Evolutionary conservation across 2,113 vertebrate genomes (phyloP), one percentile per base, ranked within the genome.

Genomic region (Periophthalmodon schlosseri): DNA sequence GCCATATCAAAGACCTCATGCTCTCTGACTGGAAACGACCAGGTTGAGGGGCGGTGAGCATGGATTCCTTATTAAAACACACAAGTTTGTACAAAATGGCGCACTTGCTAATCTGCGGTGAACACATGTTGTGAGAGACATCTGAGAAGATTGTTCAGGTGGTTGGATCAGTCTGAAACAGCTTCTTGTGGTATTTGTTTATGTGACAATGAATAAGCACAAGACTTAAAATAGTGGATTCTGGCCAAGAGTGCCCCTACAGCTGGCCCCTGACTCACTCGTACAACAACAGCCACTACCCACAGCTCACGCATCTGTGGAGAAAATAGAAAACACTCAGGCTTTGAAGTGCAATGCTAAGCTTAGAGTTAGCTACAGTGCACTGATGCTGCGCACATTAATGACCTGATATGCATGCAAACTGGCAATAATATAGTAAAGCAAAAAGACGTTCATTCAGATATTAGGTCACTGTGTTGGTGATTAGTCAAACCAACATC

Each of bases 1-100:
- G 87, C 82, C 68, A 87, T 92, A 94, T 93, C 91, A 93, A 93
- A 94, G 91, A 69, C 74, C 85, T 44, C 10, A 86, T 86, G 89
- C 87, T 87, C 81, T 90, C 81, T 23, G 80, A 92, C 84, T 80
- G 86, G 87, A 87, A 75, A 60, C 24, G 50, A 39, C 52, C 78
- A 44, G 39, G 39, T 79, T 76, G 54, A 11, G 64, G 39, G 39
- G 39, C 9, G 78, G 39, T 74, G 70, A 84, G 76, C 73, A 52
- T 83, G 80, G 74, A 74, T 56, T 63, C 74, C 58, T 76, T 67
- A 50, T 75, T 76, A 87, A 87, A 85, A 83, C 80, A 84, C 73
- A 61, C 74, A 82, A 61, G 73, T 82, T 85, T 80, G 60, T 58
- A 70, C 71, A 81, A 80, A 88, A 84, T 82, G 75, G 74, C 54